Evolutionary conservation across 2,113 vertebrate species (phyloP).

Genomic region (Neodon shergylaensis): DNA sequence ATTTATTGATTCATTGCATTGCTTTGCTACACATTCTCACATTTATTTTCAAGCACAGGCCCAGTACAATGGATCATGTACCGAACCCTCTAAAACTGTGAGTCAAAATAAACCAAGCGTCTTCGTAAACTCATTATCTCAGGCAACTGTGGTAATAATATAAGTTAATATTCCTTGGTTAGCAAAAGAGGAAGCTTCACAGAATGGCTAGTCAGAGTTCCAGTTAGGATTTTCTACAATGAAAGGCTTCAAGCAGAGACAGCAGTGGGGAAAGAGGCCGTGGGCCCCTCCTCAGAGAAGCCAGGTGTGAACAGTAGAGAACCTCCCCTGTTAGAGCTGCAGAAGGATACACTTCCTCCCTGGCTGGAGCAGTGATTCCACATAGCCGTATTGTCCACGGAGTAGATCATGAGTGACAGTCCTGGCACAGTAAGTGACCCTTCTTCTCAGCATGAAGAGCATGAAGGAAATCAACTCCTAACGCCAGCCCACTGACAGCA

Average conservation of each 20-base stretch:
- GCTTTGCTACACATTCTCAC: neutral
- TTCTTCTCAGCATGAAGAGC: neutral
- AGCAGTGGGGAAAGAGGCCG: neutral
- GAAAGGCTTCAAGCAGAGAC: neutral
- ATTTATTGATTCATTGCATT: neutral
- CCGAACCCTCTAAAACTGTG: neutral
- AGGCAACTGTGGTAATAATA: neutral
- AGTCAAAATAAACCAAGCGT: neutral
- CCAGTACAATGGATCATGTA: neutral
- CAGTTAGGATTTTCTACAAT: neutral
- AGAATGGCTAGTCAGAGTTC: neutral
- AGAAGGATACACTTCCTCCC: neutral
- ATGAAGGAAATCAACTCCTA: neutral
- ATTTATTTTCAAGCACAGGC: neutral
- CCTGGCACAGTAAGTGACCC: neutral
- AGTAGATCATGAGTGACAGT: neutral
- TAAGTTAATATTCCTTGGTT: neutral
- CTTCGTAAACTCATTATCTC: neutral
- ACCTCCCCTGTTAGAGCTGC: neutral
- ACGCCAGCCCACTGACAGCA: neutral
- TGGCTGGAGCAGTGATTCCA: neutral
- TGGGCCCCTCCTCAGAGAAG: neutral
- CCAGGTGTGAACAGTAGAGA: neutral
- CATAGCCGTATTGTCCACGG: neutral
- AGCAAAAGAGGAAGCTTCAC: neutral